phyloP scores from a whole-genome alignment of 2,797 vertebrate genomes.

The Betta splendens region DNA sequence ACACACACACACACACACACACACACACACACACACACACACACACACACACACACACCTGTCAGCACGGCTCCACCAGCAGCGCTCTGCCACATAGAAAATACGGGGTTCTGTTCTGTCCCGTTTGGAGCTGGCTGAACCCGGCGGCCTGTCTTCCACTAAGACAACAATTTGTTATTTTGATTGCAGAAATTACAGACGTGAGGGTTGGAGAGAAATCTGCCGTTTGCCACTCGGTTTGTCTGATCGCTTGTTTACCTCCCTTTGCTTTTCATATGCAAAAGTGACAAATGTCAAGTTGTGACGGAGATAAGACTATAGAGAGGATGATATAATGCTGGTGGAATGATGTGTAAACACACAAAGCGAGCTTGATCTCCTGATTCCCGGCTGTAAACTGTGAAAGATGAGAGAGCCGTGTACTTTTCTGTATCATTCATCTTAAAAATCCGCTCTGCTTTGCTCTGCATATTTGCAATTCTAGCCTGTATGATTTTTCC shows the following conservation, averaged over 20 bases:
- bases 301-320: slow-evolving; percentile 5
- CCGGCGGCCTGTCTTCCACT: slow-evolving; percentile 50
- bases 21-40: too few relatives aligned
- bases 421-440: slow-evolving; percentile 5
- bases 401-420: neutral
- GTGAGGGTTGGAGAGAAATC: slow-evolving; percentile 25
- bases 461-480: slow-evolving; percentile 63
- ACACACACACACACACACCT: neutral
- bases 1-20: slow-evolving; percentile 20
- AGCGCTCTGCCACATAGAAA: neutral
- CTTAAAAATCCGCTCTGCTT: slow-evolving; percentile 21
- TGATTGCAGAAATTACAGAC: slow-evolving; percentile 40
- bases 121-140: slow-evolving; percentile 26
- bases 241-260: slow-evolving; percentile 9
- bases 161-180: slow-evolving; percentile 39
- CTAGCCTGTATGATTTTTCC: slow-evolving; percentile 50
- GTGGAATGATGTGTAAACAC: slow-evolving; percentile 10
- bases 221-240: slow-evolving; percentile 11
- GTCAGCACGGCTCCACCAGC: slow-evolving; percentile 3
- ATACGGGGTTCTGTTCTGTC: slow-evolving; percentile 23
- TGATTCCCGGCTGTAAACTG: slow-evolving; percentile 26
- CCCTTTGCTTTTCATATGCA: slow-evolving; percentile 17
- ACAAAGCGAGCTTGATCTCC: neutral
- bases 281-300: slow-evolving; percentile 31
- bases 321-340: neutral